phyloP scores from a whole-genome alignment of 2,113 vertebrate genomes.

The Ailurus styani region DNA sequence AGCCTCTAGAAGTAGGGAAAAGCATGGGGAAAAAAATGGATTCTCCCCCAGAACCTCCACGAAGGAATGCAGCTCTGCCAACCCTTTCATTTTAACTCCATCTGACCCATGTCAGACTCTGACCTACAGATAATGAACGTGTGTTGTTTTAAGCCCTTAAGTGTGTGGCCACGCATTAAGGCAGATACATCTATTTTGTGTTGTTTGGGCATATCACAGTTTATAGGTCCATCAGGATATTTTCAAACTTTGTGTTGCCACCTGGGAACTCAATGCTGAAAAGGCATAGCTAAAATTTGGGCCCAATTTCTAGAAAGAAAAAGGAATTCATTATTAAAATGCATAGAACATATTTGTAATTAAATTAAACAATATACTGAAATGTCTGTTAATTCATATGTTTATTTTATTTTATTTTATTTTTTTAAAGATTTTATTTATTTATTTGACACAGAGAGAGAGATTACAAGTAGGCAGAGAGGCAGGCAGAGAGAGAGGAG shows the following conservation, averaged over 20 bases:
- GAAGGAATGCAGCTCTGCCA: neutral
- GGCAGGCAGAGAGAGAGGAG: no score
- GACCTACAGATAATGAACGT: conserved; percentile 29
- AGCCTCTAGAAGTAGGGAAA: neutral
- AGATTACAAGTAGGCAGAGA: no score
- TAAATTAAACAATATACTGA: neutral
- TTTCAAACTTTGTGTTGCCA: neutral
- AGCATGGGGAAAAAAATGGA: neutral
- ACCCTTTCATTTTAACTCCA: neutral
- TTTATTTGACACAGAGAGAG: no score
- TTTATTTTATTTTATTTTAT: no score
- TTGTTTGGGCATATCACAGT: conserved; percentile 6
- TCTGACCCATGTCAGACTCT: neutral
- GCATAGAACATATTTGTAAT: neutral
- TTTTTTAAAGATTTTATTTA: no score
- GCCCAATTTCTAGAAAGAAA: neutral
- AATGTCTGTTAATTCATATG: neutral
- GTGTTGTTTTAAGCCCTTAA: conserved; percentile 5
- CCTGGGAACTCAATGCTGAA: neutral
- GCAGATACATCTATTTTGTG: neutral
- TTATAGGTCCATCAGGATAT: neutral
- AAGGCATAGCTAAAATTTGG: neutral
- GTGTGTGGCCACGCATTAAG: neutral
- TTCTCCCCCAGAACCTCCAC: neutral
- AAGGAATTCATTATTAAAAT: neutral